Percentiles rank a stretch among this genome's conserved stretches.
These are phyloP conservation scores for Halichondria panicea DNA, from an alignment of 37 sponge, comb jelly and placozoan species.

Conservation along the genomic window DNA sequence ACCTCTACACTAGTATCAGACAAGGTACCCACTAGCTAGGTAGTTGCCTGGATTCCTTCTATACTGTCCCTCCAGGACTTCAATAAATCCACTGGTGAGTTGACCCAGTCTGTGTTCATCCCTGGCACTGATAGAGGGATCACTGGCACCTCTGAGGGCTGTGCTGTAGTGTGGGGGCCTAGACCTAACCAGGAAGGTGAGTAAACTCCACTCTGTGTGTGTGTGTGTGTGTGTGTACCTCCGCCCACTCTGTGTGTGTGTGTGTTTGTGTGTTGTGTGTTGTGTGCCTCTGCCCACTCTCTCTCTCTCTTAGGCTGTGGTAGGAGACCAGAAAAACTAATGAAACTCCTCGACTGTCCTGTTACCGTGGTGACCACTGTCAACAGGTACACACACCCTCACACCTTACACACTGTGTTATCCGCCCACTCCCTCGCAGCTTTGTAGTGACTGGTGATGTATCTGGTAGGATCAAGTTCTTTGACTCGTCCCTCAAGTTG, in stretches of 20 bases:
- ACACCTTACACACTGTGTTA: not conserved
- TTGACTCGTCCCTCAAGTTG: slow-evolving; percentile 77
- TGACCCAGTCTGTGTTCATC: slow-evolving; percentile 80
- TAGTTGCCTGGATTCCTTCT: not conserved
- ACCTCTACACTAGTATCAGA: slow-evolving; percentile 27
- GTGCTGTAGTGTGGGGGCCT: slow-evolving; percentile 81
- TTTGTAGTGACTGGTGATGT: slow-evolving; percentile 82
- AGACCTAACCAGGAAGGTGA: slow-evolving; percentile 13
- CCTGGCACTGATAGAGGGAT: slow-evolving; percentile 62
- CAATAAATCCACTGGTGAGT: slow-evolving; percentile 81
- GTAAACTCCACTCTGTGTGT: not conserved
- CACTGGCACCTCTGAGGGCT: slow-evolving; percentile 86
- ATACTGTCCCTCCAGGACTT: slow-evolving; percentile 65
- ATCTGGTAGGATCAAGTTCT: slow-evolving; percentile 84
- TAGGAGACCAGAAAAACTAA: slow-evolving; percentile 65
- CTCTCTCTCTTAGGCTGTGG: not conserved
- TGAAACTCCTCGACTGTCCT: slow-evolving; percentile 63
- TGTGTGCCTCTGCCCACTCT: not conserved
- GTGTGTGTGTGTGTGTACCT: not conserved
- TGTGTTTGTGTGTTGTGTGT: not conserved
- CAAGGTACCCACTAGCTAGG: slow-evolving; percentile 11
- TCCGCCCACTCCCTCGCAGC: slow-evolving; percentile 22
- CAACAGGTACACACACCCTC: slow-evolving; percentile 16
- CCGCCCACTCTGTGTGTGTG: no score
- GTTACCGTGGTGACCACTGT: slow-evolving; percentile 61